Evolutionary conservation across 2,888 invertebrate species (phyloP).

Genomic region (Hirudinaria manillensis): DNA sequence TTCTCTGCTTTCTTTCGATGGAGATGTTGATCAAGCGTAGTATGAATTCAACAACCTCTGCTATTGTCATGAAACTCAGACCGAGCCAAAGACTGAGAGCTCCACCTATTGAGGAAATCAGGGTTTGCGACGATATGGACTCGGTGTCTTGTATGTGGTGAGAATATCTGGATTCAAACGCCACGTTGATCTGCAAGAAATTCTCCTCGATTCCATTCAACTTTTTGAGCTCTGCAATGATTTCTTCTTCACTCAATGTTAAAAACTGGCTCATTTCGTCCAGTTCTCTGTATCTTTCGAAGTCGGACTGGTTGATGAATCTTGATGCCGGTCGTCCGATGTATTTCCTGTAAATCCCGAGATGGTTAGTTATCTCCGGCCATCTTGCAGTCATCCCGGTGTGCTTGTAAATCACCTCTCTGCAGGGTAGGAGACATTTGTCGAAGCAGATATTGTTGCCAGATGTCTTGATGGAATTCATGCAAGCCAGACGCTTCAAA

Average conservation of each 20-base stretch:
- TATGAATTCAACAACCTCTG: slow-evolving; percentile 20
- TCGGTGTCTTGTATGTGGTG: not conserved
- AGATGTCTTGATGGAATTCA: not conserved
- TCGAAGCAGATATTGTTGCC: not conserved
- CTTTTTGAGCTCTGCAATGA: not conserved
- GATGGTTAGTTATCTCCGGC: slow-evolving; percentile 13
- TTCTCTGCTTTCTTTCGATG: not conserved
- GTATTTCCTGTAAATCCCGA: slow-evolving; percentile 20
- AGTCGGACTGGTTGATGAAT: not conserved
- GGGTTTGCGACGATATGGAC: not conserved
- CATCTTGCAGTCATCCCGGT: slow-evolving; percentile 4
- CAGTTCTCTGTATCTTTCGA: not conserved
- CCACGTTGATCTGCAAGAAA: slow-evolving; percentile 22
- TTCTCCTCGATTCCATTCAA: slow-evolving; percentile 9
- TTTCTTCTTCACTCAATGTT: not conserved
- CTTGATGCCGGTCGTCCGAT: not conserved
- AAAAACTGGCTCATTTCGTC: not conserved
- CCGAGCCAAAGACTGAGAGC: slow-evolving; percentile 27
- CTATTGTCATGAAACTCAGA: slow-evolving; percentile 23
- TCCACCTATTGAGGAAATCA: slow-evolving; percentile 25
- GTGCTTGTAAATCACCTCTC: slow-evolving; percentile 3
- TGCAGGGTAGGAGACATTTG: not conserved
- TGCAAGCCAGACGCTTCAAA: slow-evolving; percentile 18
- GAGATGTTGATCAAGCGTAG: not conserved
- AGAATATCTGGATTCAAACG: slow-evolving; percentile 12